Conservation (phyloP, 2,888 invertebrate species). For the Yponomeuta evonymella region DNA sequence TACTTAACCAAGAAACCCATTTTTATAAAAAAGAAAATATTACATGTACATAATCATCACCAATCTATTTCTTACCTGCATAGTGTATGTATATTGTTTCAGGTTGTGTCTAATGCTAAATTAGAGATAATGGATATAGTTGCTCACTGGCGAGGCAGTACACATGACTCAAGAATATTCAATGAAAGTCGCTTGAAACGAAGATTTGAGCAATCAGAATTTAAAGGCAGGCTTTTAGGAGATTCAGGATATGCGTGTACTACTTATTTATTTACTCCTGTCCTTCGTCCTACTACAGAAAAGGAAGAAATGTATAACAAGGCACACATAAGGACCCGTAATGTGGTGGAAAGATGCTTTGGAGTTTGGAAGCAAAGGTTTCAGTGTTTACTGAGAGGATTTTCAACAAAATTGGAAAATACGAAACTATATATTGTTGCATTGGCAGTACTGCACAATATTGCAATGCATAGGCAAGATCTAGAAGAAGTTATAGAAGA, state of each 20-base stretch:
- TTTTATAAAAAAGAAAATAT: too few species aligned
- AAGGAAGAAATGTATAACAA: not conserved
- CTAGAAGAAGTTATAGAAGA: too few species aligned
- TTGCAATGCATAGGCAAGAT: too few species aligned
- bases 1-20: too few species aligned
- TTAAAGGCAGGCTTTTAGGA: not conserved
- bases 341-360: not conserved
- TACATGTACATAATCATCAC: too few species aligned
- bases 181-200: constrained; percentile 20
- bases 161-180: constrained; percentile 26
- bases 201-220: constrained; percentile 20
- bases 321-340: not conserved
- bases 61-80: too few species aligned
- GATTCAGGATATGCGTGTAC: constrained; percentile 19
- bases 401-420: too few species aligned
- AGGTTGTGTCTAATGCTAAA: constrained; percentile 24
- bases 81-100: constrained; percentile 11
- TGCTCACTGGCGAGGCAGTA: constrained; percentile 26
- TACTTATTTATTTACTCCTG: constrained; percentile 21
- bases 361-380: not conserved
- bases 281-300: constrained; percentile 15
- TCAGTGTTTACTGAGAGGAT: not conserved
- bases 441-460: too few species aligned
- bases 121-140: constrained; percentile 26
- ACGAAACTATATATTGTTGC: too few species aligned